Percentiles rank a stretch among this genome's conserved stretches.
phyloP scores from a whole-genome alignment of 1,140 invertebrate genomes.

The Bradysia coprophila region DNA sequence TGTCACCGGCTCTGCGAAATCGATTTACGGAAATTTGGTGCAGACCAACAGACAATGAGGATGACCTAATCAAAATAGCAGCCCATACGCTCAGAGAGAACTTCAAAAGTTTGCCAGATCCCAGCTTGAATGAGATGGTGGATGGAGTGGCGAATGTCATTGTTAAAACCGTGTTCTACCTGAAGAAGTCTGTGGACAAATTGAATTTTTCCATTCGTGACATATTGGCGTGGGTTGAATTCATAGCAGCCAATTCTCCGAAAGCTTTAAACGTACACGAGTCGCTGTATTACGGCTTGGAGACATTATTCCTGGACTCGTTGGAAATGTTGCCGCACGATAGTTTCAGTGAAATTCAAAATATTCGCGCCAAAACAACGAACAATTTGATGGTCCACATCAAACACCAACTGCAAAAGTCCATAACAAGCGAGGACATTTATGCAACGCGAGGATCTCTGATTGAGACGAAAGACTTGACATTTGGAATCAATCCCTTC shows the following conservation, averaged over 20 bases:
- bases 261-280: constrained; percentile 32
- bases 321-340: constrained; percentile 38
- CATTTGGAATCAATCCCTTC: constrained; percentile 56
- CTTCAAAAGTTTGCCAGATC: not conserved
- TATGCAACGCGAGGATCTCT: not conserved
- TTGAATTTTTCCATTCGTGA: constrained; percentile 83
- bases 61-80: constrained; percentile 45
- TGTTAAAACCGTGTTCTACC: constrained; percentile 17
- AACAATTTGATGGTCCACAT: constrained; percentile 8
- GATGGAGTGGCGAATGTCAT: constrained; percentile 15
- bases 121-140: constrained; percentile 3
- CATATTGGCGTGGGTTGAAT: constrained; percentile 80
- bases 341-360: constrained; percentile 11
- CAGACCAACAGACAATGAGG: constrained; percentile 18
- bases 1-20: constrained; percentile 93
- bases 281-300: constrained; percentile 75
- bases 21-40: constrained; percentile 99
- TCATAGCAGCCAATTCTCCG: constrained; percentile 53
- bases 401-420: not conserved
- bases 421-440: not conserved
- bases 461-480: constrained; percentile 7
- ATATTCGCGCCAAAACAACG: constrained; percentile 8
- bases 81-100: constrained; percentile 8
- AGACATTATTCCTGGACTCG: constrained; percentile 79
- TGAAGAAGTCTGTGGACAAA: constrained; percentile 30